Evolutionary conservation across 2,888 invertebrate species (phyloP), one percentile per base, ranked within the genome.

Genomic region (Campoplex capitator): DNA sequence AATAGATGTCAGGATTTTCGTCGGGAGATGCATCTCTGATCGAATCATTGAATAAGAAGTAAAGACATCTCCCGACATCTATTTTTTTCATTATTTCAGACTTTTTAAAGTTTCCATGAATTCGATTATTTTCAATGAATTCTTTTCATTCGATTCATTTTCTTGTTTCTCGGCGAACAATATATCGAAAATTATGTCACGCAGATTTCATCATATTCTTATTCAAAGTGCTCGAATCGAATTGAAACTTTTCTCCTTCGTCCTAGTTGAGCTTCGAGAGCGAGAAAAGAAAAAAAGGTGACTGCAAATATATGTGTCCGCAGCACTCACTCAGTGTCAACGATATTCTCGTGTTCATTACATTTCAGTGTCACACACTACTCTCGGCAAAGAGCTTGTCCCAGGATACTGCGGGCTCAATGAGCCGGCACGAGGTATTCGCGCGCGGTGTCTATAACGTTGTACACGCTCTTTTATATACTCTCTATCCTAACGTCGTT

Each of bases 371-470:
- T 85, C 84, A 81, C 80, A 76, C 71, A 23, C 23, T 23, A 0
- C 56, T 48, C 38, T 51, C 51, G 71, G 45, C 51, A 75, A 80
- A 75, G 23, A 23, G 38, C n/a, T 48, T 51, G 68, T 75, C 75
- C 58, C 70, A 45, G 54, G 13, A 62, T 23, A 23, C 7, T 62
- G 80, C 84, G 23, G 23, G 80, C 68, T 84, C 84, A 84, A 84
- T 84, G 75, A 84, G 80, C 84, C 80, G 79, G 74, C 38, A 84
- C 84, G 84, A 77, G 76, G 62, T 76, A 81, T 81, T 67, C 54
- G 73, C 48, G 48, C 23, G 23, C 23, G 23, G 23, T 6, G 7
- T n/a, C 18, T 38, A 58, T 48, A 28, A 48, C 48, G 35, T 42
- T 70, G 11, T 65, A 76, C 65, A 51, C 58, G 56, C 28, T 42